Percentiles rank a stretch among this genome's conserved stretches.
These are phyloP conservation scores for Lordiphosa stackelbergi DNA, from an alignment of 1,140 invertebrate genomes.

Conservation along the genomic window DNA sequence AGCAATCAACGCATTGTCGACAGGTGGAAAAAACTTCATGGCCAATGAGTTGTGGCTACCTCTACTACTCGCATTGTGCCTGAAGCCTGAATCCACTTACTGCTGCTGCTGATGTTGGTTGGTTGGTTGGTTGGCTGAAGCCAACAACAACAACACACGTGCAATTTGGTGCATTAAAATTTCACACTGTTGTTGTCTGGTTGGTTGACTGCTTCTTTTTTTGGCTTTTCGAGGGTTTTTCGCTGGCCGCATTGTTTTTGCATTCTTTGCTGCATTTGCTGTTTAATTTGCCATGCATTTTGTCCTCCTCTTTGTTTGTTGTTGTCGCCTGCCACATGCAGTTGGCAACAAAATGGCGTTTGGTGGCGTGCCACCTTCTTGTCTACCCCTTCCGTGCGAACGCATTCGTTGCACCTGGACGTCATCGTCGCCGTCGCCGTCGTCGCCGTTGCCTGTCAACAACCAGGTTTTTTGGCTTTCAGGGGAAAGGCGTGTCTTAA, in stretches of 20 bases:
- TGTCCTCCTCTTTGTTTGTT: conserved; percentile 34
- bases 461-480: conserved; percentile 13
- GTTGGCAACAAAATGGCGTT: conserved; percentile 65
- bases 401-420: conserved; percentile 38
- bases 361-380: conserved; percentile 28
- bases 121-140: conserved; percentile 55
- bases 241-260: conserved; percentile 15
- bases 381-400: neutral
- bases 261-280: conserved; percentile 34
- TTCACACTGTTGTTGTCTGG: conserved; percentile 56
- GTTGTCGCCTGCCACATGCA: conserved; percentile 67
- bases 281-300: conserved; percentile 55
- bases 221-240: conserved; percentile 44
- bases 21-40: conserved; percentile 65
- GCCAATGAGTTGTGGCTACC: conserved; percentile 58
- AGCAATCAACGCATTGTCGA: conserved; percentile 70
- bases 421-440: conserved; percentile 18
- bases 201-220: conserved; percentile 54
- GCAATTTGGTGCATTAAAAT: conserved; percentile 67
- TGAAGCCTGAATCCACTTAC: conserved; percentile 41
- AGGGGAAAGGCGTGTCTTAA: conserved; percentile 15
- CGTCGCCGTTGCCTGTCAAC: conserved; percentile 30
- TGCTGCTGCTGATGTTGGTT: conserved; percentile 52
- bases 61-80: conserved; percentile 31
- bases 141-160: conserved; percentile 23